Conservation (phyloP, 2,888 invertebrate genomes). For the Volucella inflata region DNA sequence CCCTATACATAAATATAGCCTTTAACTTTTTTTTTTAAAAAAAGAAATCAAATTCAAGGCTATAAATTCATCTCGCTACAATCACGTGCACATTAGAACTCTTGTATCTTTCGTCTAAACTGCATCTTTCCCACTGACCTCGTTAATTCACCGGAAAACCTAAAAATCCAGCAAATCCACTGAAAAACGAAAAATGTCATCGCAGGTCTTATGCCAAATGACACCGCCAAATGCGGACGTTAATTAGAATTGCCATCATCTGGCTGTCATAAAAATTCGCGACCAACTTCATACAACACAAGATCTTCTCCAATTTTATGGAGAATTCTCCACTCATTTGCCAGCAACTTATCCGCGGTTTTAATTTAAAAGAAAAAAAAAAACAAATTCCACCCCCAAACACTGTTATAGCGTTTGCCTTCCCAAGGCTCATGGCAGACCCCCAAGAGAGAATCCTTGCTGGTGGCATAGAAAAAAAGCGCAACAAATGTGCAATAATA, state of each 20-base stretch:
- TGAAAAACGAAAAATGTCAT: no score
- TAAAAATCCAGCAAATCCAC: no score
- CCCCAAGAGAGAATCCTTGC: constrained; percentile 24
- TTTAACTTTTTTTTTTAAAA: no score
- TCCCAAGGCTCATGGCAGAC: constrained; percentile 20
- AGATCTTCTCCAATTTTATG: constrained; percentile 1
- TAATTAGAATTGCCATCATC: constrained; percentile 22
- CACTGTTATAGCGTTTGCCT: constrained; percentile 32
- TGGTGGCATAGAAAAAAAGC: constrained; percentile 26
- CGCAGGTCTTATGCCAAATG: background rate
- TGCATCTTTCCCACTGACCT: no score
- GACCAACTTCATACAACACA: constrained; percentile 1
- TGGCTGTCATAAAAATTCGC: background rate
- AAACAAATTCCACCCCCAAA: constrained; percentile 45
- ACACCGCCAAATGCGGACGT: background rate
- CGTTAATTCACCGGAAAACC: no score
- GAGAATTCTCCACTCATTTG: background rate
- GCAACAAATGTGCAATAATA: constrained; percentile 70
- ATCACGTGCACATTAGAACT: no score
- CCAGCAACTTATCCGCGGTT: constrained; percentile 22
- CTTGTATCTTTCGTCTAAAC: no score
- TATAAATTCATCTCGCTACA: no score
- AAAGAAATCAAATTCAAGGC: no score
- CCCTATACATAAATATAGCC: no score
- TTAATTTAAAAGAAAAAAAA: constrained; percentile 44